A percentile compares a stretch with the other conserved stretches of the same genome.
phyloP scores from a whole-genome alignment of 1,140 invertebrate species.

The Heliothis virescens region DNA sequence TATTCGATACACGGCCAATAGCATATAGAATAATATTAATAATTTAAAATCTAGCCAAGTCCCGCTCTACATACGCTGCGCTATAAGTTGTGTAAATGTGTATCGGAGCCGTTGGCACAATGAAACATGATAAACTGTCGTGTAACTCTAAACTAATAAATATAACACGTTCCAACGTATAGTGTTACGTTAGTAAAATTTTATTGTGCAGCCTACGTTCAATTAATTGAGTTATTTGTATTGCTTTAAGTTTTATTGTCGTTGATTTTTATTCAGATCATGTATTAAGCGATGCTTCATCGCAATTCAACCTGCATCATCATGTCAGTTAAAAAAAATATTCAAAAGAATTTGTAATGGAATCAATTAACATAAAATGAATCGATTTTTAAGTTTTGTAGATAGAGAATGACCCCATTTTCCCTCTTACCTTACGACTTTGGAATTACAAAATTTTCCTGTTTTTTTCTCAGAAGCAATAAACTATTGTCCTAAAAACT shows the following conservation, averaged over 20 bases:
- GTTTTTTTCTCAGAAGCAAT: no score
- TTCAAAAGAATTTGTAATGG: no score
- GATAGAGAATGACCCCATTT: no score
- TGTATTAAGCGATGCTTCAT: no score
- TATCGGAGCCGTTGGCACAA: slow-evolving; percentile 1
- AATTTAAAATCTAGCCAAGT: neutral
- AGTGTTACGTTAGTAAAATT: slow-evolving; percentile 5
- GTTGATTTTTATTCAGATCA: no score
- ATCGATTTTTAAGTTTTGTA: no score
- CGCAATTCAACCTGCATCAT: no score
- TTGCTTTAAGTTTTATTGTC: neutral
- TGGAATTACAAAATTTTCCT: no score
- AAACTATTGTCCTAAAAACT: neutral
- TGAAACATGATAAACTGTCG: slow-evolving; percentile 33
- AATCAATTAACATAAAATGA: no score
- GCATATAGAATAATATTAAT: neutral
- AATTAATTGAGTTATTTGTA: neutral
- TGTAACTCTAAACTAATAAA: slow-evolving; percentile 33
- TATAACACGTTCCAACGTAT: slow-evolving; percentile 29
- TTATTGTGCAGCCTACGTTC: neutral
- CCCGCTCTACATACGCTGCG: neutral
- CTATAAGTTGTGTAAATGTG: neutral
- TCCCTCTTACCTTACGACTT: no score
- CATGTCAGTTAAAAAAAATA: no score
- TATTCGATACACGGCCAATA: no score